Evolutionary conservation across 2,113 vertebrate species (phyloP), one percentile per base, ranked within the genome.

Genomic region (Oceanodroma tethys): DNA sequence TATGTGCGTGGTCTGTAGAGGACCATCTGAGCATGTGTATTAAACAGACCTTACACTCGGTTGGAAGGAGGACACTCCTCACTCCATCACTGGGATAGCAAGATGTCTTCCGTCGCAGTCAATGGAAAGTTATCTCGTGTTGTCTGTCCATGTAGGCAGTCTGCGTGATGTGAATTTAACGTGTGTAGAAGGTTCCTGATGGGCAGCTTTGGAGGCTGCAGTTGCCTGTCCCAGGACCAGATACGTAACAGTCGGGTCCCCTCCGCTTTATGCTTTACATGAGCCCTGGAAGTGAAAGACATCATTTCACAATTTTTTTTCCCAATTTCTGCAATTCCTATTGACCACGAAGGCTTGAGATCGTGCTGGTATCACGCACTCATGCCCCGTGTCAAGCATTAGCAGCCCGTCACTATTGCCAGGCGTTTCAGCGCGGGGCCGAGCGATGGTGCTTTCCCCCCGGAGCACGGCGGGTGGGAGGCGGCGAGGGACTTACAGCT

Each of bases 391-490:
- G 40, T 40, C 40, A 19, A 19, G 43, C 25, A 2, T 7, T 10
- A 55, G 16, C 42, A 36, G 18, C n/a, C 42, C 11, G 0, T 26
- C 16, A 0, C 34, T 16, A 2, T 10, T 12, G 22, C 43, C 34
- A 6, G 47, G 47, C 2, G 2, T 53, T 53, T 42, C 21, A 10
- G 30, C 42, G 38, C 1, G 1, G 13, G 3, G 10, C 15, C 0
- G 12, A 34, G 70, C 19, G 1, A 13, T 18, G 53, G 53, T 20
- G 53, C n/a, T 21, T 18, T 50, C 59, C 36, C 19, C 56, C 5
- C 1, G 56, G 47, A 36, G 12, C 1, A 11, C 40, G 6, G 2
- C 2, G 8, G 55, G 18, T 8, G 9, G 34, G 38, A 13, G 47
- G 29, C 27, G 26, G 12, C 3, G 4, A 13, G 13, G 42, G 32